These are phyloP conservation scores for Drosophila subpulchrella DNA, from an alignment of 1,140 invertebrate species.

Conservation along the genomic window DNA sequence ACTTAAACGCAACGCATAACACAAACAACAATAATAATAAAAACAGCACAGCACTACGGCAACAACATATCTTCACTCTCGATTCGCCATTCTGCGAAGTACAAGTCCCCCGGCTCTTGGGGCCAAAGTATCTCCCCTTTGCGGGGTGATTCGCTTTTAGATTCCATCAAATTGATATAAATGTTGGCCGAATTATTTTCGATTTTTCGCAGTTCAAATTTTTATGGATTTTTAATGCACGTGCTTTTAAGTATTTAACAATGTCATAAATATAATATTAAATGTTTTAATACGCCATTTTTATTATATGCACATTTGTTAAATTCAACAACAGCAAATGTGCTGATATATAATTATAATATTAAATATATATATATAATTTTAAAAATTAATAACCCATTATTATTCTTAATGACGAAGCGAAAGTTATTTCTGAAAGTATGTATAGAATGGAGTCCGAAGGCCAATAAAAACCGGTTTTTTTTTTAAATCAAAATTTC, in stretches of 20 bases:
- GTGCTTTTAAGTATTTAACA: neutral
- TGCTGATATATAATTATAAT: no score
- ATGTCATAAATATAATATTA: neutral
- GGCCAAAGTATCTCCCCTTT: neutral
- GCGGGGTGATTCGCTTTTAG: neutral
- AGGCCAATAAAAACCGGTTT: neutral
- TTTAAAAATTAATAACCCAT: neutral
- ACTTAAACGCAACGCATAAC: slow-evolving; percentile 78
- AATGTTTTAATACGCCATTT: no score
- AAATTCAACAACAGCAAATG: no score
- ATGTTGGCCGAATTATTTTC: neutral
- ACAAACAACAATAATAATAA: slow-evolving; percentile 51
- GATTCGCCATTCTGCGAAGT: slow-evolving; percentile 15
- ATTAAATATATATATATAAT: no score
- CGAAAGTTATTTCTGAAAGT: neutral
- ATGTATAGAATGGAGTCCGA: no score
- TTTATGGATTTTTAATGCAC: neutral
- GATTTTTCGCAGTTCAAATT: neutral
- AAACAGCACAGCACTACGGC: slow-evolving; percentile 9
- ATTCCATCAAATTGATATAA: slow-evolving; percentile 8
- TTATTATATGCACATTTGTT: no score
- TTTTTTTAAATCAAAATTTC: neutral
- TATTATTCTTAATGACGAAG: neutral
- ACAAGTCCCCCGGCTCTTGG: neutral
- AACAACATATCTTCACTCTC: slow-evolving; percentile 35